Conservation (phyloP, 1,140 invertebrate genomes). For the Aphis gossypii region DNA sequence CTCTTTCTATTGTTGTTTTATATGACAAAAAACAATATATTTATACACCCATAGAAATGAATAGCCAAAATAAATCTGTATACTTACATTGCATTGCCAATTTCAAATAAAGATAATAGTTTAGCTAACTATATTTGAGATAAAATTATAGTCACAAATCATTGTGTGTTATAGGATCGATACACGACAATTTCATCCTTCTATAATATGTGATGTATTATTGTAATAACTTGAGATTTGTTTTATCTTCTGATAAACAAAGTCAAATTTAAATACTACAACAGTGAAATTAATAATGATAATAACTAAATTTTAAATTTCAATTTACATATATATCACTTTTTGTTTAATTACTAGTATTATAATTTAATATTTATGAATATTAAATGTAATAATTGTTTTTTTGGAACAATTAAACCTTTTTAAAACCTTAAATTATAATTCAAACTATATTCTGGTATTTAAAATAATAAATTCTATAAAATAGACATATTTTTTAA, state of each 20-base stretch:
- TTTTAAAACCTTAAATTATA: too few species aligned
- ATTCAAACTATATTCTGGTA: neutral
- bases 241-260: neutral
- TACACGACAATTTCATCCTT: neutral
- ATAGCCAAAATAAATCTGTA: neutral
- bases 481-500: neutral
- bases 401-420: too few species aligned
- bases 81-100: neutral
- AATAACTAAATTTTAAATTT: neutral
- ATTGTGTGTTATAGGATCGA: neutral
- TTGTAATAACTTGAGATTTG: neutral
- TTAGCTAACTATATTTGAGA: neutral
- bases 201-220: neutral
- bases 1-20: neutral
- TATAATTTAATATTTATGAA: neutral
- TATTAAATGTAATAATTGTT: too few species aligned
- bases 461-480: neutral
- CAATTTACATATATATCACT: neutral
- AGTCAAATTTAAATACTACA: neutral
- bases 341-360: neutral
- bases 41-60: neutral
- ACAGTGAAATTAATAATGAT: neutral
- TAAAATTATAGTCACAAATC: neutral
- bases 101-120: neutral
- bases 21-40: conserved; percentile 12